phyloP scores from a whole-genome alignment of 2,113 vertebrate genomes.

The Hippolais icterina region DNA sequence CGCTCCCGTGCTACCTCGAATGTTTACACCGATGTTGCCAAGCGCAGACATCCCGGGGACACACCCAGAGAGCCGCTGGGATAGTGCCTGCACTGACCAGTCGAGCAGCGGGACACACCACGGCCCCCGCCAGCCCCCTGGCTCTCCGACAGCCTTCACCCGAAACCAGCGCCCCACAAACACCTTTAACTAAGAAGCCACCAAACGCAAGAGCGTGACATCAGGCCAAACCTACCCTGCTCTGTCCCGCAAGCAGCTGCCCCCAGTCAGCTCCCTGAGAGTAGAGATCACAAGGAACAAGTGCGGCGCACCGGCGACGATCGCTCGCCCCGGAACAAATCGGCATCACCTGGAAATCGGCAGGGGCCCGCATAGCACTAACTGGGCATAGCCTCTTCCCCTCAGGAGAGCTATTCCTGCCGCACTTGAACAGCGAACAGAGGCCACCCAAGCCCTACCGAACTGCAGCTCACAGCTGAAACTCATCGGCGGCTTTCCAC shows the following conservation, averaged over 20 bases:
- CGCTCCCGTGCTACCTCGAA: fast-evolving
- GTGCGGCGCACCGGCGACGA: fast-evolving
- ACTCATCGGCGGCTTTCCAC: not conserved
- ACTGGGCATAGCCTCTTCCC: not conserved
- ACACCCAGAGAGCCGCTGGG: not conserved
- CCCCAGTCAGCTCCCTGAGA: not conserved
- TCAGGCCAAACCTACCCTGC: not conserved
- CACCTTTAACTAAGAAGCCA: not conserved
- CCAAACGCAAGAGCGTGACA: no score
- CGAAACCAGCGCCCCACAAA: not conserved
- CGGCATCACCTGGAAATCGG: fast-evolving
- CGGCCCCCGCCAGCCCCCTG: not conserved
- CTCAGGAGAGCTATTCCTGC: not conserved
- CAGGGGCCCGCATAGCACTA: fast-evolving
- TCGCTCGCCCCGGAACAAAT: no score
- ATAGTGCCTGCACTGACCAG: not conserved
- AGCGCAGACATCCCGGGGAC: not conserved
- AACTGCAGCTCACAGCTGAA: not conserved
- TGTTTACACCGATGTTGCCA: fast-evolving
- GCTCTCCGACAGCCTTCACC: not conserved
- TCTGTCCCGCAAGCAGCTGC: fast-evolving
- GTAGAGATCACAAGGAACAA: not conserved
- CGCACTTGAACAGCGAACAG: not conserved
- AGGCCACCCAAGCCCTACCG: not conserved
- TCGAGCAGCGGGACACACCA: not conserved